These are phyloP conservation scores for Aplysia californica DNA, from an alignment of 1,140 invertebrate genomes.

Conservation along the genomic window DNA sequence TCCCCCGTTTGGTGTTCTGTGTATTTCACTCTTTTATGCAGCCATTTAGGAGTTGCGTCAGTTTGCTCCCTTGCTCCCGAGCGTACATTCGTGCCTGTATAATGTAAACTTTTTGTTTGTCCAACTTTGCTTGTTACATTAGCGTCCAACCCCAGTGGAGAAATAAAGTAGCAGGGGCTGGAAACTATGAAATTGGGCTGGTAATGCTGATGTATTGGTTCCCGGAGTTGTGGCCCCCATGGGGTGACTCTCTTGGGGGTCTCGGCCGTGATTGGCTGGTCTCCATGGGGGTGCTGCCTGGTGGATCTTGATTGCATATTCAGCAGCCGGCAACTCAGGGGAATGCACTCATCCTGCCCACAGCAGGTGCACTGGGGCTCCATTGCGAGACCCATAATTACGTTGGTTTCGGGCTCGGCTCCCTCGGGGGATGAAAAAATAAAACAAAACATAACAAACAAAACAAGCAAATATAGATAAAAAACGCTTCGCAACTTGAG, in stretches of 20 bases:
- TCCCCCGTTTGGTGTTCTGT: too few species aligned
- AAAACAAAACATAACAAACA: background rate
- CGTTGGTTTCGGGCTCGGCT: conserved; percentile 19
- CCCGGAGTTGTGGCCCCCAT: conserved; percentile 5
- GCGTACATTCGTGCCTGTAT: background rate
- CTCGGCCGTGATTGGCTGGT: conserved; percentile 34
- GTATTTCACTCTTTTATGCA: too few species aligned
- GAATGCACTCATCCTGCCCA: conserved; percentile 31
- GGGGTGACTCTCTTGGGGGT: conserved; percentile 17
- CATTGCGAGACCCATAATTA: conserved; percentile 33
- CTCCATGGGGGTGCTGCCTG: conserved; percentile 25
- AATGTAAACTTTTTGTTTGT: background rate
- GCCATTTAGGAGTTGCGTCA: too few species aligned
- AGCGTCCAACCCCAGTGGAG: background rate
- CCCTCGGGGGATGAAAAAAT: background rate
- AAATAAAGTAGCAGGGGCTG: conserved; percentile 27
- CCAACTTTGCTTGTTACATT: background rate
- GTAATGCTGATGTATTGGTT: conserved; percentile 41
- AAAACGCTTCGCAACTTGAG: background rate
- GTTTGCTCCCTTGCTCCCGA: background rate
- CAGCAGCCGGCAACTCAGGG: conserved; percentile 27
- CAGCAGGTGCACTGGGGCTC: conserved; percentile 32
- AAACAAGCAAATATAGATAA: background rate
- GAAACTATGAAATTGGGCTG: conserved; percentile 37
- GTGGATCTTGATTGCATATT: conserved; percentile 38